Percentiles rank a stretch among this genome's conserved stretches.
phyloP scores from a whole-genome alignment of 2,797 vertebrate species.

The Danio albolineatus region DNA sequence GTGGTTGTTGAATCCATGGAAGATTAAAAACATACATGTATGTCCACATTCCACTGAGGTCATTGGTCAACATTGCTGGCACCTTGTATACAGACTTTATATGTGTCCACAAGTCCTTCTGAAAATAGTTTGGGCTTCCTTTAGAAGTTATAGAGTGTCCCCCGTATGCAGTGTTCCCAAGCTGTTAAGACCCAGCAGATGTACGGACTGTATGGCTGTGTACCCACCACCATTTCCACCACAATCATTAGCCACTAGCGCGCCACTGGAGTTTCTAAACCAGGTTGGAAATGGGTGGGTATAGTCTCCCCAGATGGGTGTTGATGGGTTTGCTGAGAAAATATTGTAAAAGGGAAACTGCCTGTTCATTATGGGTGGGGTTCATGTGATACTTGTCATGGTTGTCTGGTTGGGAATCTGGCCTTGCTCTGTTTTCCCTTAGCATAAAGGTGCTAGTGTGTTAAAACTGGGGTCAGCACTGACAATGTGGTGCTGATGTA shows the following conservation, averaged over 20 bases:
- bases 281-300: slow-evolving; percentile 19
- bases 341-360: slow-evolving; percentile 57
- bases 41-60: slow-evolving; percentile 56
- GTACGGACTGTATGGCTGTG: slow-evolving; percentile 36
- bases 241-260: slow-evolving; percentile 35
- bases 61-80: slow-evolving; percentile 56
- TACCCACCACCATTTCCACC: slow-evolving; percentile 8
- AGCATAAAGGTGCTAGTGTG: slow-evolving; percentile 44
- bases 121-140: slow-evolving; percentile 49
- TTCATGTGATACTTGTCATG: slow-evolving; percentile 46
- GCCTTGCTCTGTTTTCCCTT: slow-evolving; percentile 35
- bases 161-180: slow-evolving; percentile 50
- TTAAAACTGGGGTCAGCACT: slow-evolving; percentile 18
- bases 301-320: slow-evolving; percentile 32
- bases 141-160: slow-evolving; percentile 54
- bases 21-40: slow-evolving; percentile 52
- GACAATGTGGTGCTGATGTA: slow-evolving; percentile 35
- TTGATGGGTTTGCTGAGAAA: slow-evolving; percentile 45
- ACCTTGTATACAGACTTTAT: slow-evolving; percentile 64
- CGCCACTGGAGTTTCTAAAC: slow-evolving; percentile 29
- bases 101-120: slow-evolving; percentile 52
- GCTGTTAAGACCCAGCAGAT: slow-evolving; percentile 59
- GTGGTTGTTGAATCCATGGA: slow-evolving; percentile 40
- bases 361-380: slow-evolving; percentile 39
- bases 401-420: slow-evolving; percentile 42